Evolutionary conservation across 92 coral and sea anemone species (phyloP).

Genomic region (Epizoanthus ramosus): DNA sequence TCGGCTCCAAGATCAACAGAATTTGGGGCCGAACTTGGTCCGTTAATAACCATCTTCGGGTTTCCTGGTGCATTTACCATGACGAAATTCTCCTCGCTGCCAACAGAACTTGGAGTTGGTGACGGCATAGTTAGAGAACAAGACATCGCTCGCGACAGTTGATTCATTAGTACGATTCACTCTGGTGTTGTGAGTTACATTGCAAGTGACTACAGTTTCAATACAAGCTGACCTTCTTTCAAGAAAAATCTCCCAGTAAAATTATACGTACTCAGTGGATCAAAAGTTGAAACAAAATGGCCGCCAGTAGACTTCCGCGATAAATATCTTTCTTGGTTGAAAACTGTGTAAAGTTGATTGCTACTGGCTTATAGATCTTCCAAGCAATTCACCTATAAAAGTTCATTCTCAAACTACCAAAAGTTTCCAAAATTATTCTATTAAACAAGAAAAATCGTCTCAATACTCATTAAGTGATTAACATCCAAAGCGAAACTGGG

Average conservation of each 20-base stretch:
- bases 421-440: neutral
- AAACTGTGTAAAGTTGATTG: neutral
- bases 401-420: neutral
- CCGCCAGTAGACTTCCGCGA: neutral
- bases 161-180: neutral
- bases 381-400: neutral
- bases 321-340: neutral
- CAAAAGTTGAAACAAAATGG: conserved; percentile 16
- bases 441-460: neutral
- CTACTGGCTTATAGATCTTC: neutral
- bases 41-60: neutral
- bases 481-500: conserved; percentile 3
- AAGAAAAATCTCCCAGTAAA: neutral
- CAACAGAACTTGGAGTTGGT: conserved; percentile 16
- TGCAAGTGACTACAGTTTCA: neutral
- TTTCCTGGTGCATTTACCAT: neutral
- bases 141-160: neutral
- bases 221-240: neutral
- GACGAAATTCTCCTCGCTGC: conserved; percentile 2
- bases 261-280: no score
- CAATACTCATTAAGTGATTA: neutral
- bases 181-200: neutral
- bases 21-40: conserved; percentile 8
- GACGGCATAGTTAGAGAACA: conserved; percentile 8
- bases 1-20: conserved; percentile 14